phyloP scores from a whole-genome alignment of 2,797 vertebrate genomes.

The Girardinus metallicus region DNA sequence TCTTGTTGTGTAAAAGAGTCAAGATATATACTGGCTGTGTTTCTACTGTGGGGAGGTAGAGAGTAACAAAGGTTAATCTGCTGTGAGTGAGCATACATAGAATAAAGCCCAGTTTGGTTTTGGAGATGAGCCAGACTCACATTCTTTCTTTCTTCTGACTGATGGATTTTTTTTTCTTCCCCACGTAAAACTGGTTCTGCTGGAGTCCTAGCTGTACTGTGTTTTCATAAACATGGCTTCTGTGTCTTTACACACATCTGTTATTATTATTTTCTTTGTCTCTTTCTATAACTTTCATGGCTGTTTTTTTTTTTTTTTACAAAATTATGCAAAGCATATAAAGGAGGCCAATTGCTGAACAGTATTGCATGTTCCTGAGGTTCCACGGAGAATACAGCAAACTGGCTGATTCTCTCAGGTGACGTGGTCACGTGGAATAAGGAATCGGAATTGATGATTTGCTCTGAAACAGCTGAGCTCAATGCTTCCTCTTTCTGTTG shows the following conservation, averaged over 20 bases:
- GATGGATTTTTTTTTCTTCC: not conserved
- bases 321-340: not conserved
- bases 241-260: not conserved
- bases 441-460: conserved; percentile 23
- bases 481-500: not conserved
- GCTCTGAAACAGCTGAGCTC: conserved; percentile 28
- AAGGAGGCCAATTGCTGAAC: not conserved
- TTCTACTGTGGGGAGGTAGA: not conserved
- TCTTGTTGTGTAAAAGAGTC: not conserved
- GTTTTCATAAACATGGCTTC: not conserved
- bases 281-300: not conserved
- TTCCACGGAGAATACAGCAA: not conserved
- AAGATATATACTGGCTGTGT: not conserved
- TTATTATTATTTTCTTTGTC: not conserved
- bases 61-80: not conserved
- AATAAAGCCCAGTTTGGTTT: not conserved
- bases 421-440: not conserved
- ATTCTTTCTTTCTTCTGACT: not conserved
- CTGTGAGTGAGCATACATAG: not conserved
- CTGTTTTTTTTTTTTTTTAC: not conserved
- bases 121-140: not conserved
- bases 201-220: not conserved
- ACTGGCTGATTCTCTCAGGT: not conserved
- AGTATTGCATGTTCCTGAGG: not conserved
- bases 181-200: not conserved